phyloP scores from a whole-genome alignment of 1,140 invertebrate genomes.

The Linepithema humile region DNA sequence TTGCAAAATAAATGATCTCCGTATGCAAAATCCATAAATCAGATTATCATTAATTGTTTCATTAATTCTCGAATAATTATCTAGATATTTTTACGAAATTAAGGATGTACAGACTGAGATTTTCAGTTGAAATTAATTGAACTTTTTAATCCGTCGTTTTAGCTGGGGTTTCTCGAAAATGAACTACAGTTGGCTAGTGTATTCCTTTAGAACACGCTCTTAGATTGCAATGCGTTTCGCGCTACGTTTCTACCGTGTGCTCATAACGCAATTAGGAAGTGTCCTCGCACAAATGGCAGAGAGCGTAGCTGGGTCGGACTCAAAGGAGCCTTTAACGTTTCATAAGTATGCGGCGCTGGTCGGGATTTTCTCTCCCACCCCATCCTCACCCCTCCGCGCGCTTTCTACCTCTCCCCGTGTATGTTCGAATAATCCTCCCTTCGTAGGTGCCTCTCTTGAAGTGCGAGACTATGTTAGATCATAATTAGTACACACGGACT shows the following conservation, averaged over 20 bases:
- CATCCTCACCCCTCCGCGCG: not conserved
- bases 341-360: slow-evolving; percentile 38
- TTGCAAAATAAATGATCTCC: not conserved
- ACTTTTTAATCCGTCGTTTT: not conserved
- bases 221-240: not conserved
- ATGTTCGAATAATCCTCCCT: slow-evolving; percentile 26
- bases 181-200: not conserved
- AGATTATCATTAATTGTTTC: not conserved
- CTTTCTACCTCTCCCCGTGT: not conserved
- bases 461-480: slow-evolving; percentile 44
- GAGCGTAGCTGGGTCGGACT: slow-evolving; percentile 26
- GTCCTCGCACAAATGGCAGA: slow-evolving; percentile 36
- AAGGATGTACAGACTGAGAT: not conserved
- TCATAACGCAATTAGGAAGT: slow-evolving; percentile 45
- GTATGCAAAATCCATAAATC: not conserved
- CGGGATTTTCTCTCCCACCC: not conserved
- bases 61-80: too few species aligned
- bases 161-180: not conserved
- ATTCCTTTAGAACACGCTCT: not conserved
- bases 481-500: slow-evolving; percentile 49
- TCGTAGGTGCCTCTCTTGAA: not conserved
- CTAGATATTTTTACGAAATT: not conserved
- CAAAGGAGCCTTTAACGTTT: slow-evolving; percentile 62
- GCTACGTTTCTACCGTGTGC: not conserved
- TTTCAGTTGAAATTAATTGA: not conserved